Evolutionary conservation across 2,797 vertebrate genomes (phyloP).

Genomic region (Rhinophrynus dorsalis): DNA sequence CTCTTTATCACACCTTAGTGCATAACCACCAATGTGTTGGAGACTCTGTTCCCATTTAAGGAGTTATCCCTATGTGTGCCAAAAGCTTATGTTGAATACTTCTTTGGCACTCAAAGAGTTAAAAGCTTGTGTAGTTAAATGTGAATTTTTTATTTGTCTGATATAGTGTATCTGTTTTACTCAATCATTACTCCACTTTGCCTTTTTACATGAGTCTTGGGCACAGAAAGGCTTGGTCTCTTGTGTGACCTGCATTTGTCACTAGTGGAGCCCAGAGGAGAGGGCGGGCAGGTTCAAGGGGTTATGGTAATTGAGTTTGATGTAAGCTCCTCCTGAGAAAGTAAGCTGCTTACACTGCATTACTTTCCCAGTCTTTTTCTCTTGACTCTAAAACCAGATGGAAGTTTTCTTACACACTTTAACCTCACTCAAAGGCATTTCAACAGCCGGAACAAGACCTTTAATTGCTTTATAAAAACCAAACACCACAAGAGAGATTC

Average conservation of each 20-base stretch:
- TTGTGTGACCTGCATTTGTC: constrained; percentile 17
- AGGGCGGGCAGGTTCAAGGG: constrained; percentile 56
- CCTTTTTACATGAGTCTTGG: no score
- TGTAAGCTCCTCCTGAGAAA: constrained; percentile 66
- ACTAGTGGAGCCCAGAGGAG: neutral
- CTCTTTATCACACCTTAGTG: no score
- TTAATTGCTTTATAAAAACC: neutral
- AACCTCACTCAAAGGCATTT: neutral
- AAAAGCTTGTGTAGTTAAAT: no score
- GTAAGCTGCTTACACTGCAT: constrained; percentile 61
- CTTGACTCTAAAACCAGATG: constrained; percentile 18
- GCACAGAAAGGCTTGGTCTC: constrained; percentile 3
- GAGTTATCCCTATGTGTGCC: no score
- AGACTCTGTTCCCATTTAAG: no score
- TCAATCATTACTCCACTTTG: no score
- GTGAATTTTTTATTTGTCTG: no score
- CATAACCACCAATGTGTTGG: no score
- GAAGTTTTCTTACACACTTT: neutral
- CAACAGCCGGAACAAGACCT: neutral
- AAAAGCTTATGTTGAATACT: no score
- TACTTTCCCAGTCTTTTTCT: constrained; percentile 56
- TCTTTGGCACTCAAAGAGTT: no score
- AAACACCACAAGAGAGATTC: neutral
- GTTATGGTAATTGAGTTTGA: constrained; percentile 71
- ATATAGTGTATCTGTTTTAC: no score